Percentiles rank a stretch among this genome's conserved stretches.
Conservation (phyloP, 2,888 invertebrate genomes). For the Crocallis elinguaria region DNA sequence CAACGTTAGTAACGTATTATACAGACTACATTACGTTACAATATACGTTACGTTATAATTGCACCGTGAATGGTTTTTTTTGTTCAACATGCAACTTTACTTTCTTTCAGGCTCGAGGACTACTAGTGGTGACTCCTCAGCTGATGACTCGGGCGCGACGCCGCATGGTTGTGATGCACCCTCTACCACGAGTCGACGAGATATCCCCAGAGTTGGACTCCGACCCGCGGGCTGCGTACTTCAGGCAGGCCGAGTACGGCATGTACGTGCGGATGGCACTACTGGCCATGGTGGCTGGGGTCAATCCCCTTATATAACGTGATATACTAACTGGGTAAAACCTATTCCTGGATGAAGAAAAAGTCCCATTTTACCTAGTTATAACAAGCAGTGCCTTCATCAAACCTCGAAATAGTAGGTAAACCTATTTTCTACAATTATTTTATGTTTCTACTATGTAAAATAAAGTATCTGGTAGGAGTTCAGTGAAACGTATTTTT, state of each 20-base stretch:
- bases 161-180: constrained; percentile 98
- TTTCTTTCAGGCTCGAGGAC: constrained; percentile 90
- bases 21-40: too few relatives aligned
- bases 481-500: neutral
- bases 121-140: constrained; percentile 96
- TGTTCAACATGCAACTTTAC: too few relatives aligned
- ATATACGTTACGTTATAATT: too few relatives aligned
- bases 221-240: constrained; percentile 98
- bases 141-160: constrained; percentile 97
- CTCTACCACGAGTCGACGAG: constrained; percentile 96
- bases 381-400: neutral
- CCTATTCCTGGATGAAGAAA: too few relatives aligned
- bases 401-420: too few relatives aligned
- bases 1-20: too few relatives aligned
- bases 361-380: too few relatives aligned
- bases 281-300: constrained; percentile 94
- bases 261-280: constrained; percentile 99
- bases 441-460: neutral
- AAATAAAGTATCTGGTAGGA: neutral
- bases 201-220: constrained; percentile 97
- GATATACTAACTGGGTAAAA: too few relatives aligned
- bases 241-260: constrained; percentile 98
- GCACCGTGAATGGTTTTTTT: too few relatives aligned
- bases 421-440: too few relatives aligned
- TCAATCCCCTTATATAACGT: constrained; percentile 66